A percentile compares a stretch with the other conserved stretches of the same genome.
phyloP scores from a whole-genome alignment of 2,797 vertebrate genomes.

The Pagetopsis macropterus region DNA sequence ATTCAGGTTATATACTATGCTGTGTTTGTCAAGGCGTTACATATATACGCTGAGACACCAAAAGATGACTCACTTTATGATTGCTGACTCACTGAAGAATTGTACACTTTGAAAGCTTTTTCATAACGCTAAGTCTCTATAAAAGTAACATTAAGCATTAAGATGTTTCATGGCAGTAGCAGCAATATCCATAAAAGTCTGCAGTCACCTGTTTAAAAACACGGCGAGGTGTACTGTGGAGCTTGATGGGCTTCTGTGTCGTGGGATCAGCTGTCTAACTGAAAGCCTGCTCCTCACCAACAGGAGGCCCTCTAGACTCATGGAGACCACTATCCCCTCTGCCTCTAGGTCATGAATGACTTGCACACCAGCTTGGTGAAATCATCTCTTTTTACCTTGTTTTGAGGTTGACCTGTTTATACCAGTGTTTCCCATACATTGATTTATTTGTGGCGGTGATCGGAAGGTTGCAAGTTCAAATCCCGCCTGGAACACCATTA shows the following conservation, averaged over 20 bases:
- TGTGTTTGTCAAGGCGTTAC: conserved; percentile 22
- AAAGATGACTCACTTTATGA: conserved; percentile 40
- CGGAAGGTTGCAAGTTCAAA: no score
- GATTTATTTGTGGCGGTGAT: no score
- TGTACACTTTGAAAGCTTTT: conserved; percentile 36
- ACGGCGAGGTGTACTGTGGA: neutral
- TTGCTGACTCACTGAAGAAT: conserved; percentile 30
- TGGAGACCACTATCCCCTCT: conserved; percentile 1
- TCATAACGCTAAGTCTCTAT: conserved; percentile 1
- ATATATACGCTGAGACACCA: conserved; percentile 25
- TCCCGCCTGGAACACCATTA: no score
- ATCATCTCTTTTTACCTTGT: conserved; percentile 2
- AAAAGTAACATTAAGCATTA: conserved; percentile 4
- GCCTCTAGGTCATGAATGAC: conserved; percentile 20
- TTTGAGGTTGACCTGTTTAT: conserved; percentile 5
- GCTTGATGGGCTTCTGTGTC: conserved; percentile 1
- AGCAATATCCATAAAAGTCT: conserved; percentile 7
- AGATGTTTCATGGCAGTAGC: neutral
- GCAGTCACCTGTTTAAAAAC: conserved; percentile 13
- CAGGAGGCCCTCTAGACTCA: conserved; percentile 50
- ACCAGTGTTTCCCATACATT: no score
- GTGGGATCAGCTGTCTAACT: neutral
- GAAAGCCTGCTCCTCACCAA: conserved; percentile 38
- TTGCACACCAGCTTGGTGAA: conserved; percentile 12
- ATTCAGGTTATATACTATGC: conserved; percentile 1